Base-by-base conservation (phyloP, 64 coral and sea anemone genomes). In the Pocillopora damicornis region DNA sequence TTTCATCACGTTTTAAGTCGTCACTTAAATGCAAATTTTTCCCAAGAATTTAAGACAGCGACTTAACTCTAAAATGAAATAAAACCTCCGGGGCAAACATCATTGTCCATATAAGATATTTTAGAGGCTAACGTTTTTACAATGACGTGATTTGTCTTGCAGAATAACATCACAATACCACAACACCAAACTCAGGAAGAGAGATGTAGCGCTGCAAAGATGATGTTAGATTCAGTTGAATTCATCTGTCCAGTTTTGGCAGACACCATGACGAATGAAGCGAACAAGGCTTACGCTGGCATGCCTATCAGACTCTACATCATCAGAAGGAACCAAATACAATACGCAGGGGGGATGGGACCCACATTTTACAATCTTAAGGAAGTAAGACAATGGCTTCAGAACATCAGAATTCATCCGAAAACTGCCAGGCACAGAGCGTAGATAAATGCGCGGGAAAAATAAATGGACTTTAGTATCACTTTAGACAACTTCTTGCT, bases 301-400 rank as follows among this genome's bases (percentile, higher is more conserved):
- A 35, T 75, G 37, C 94, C 94, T 13, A 93, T 88, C 15, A 61
- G 94, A 60, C 71, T 93, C 10, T 90, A 67, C 63, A 84, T 93
- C n/a, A 93, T 97, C 11, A 76, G 74, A 17, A 63, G 75, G 76
- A 45, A 89, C 0, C 26, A 60, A 71, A 76, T 97, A 15, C 69
- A 90, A 59, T 88, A 88, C 61, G 86, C 84, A 0, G 94, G 94
- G 61, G 91, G 88, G 15, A 17, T 87, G 23, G 94, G 94, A 37
- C 94, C 91, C 14, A 97, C 88, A 9, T 97, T 93, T 75, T 97
- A 93, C 67, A 80, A 87, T 9, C 76, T 73, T 35, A 87, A 58
- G 10, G 91, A 90, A 15, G 91, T 97, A 15, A 38, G 75, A 63
- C 73, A 78, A 63, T 93, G 91, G 94, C 74, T 97, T 11, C 45